Percentiles rank a stretch among this genome's conserved stretches.
phyloP scores from a whole-genome alignment of 2,888 invertebrate species.

The Carterocephalus palaemon region DNA sequence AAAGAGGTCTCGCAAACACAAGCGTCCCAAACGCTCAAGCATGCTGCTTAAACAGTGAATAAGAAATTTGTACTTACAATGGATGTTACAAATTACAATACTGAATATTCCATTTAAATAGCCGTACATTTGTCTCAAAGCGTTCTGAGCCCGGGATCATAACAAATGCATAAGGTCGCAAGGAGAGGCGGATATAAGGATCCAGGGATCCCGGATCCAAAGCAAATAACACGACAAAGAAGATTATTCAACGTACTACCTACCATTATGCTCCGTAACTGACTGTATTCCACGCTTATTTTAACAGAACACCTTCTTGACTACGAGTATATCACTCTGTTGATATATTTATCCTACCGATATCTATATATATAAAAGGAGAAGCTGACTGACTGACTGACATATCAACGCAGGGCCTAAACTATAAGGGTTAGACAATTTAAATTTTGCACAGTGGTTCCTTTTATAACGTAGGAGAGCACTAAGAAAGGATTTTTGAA shows the following conservation, averaged over 20 bases:
- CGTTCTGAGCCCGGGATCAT: slow-evolving; percentile 56
- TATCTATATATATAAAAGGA: too few relatives aligned
- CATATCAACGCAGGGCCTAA: too few relatives aligned
- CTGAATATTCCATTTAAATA: slow-evolving; percentile 71
- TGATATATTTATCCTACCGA: too few relatives aligned
- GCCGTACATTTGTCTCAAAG: slow-evolving; percentile 69
- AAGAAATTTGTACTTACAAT: slow-evolving; percentile 59
- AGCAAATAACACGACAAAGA: slow-evolving; percentile 45
- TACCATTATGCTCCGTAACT: slow-evolving; percentile 25
- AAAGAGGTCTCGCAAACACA: slow-evolving; percentile 41
- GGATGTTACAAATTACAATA: slow-evolving; percentile 61
- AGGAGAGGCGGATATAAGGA: slow-evolving; percentile 45
- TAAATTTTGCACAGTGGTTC: too few relatives aligned
- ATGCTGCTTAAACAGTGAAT: slow-evolving; percentile 64
- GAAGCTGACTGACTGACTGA: too few relatives aligned
- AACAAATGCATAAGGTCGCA: slow-evolving; percentile 66
- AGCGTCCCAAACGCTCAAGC: slow-evolving; percentile 44
- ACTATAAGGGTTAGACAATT: too few relatives aligned
- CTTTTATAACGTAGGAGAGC: too few relatives aligned
- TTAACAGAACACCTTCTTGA: slow-evolving; percentile 17
- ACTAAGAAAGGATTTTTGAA: too few relatives aligned
- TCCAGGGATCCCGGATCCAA: slow-evolving; percentile 39
- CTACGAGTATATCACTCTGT: too few relatives aligned
- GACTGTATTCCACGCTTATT: slow-evolving; percentile 24
- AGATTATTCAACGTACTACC: slow-evolving; percentile 29